Base-by-base conservation (phyloP, 2,797 vertebrate species). In the Tachyglossus aculeatus region DNA sequence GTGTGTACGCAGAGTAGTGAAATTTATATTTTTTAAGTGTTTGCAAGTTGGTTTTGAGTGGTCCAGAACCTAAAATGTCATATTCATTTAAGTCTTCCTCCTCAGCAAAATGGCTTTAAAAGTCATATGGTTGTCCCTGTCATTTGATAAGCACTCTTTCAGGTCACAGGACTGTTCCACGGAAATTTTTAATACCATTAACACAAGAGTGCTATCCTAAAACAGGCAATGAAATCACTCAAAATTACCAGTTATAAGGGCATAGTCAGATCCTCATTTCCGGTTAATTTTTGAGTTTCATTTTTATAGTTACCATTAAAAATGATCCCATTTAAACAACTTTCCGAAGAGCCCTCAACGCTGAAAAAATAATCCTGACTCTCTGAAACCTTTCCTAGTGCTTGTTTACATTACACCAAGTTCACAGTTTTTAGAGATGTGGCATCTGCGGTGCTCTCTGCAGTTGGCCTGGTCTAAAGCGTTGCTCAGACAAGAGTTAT, bases 251-350 rank as follows among this genome's bases (percentile, higher is more conserved):
- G 37, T 10, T 39, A 71, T 61, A 18, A 53, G 5, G 51, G 5
- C 14, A 36, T 40, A 55, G 21, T 8, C 10, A 68, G 50, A 78
- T 38, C 40, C 80, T 61, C 14, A 22, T 52, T 48, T 82, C 51
- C 72, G 24, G 43, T 19, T 0, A 1, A 36, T 43, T 54, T 67
- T 60, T 21, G 4, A 33, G 15, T 41, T 66, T 58, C 2, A 74
- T 67, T 82, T 73, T 36, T 65, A 70, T 40, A 24, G 19, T 12
- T 43, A 39, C 61, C 74, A 83, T 83, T 31, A 71, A 32, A 51
- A 86, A 43, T 61, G 61, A 39, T 86, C 78, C 71, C 76, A 81
- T 47, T 67, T 63, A 56, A 81, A 81, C 37, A 57, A 51, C 19
- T 41, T 54, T 54, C 67, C 60, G 24, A 18, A 32, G 31, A 67